Percentiles rank a stretch among this genome's conserved stretches.
Evolutionary conservation across 2,888 invertebrate genomes (phyloP).

Genomic region (Ectropis crepuscularia): DNA sequence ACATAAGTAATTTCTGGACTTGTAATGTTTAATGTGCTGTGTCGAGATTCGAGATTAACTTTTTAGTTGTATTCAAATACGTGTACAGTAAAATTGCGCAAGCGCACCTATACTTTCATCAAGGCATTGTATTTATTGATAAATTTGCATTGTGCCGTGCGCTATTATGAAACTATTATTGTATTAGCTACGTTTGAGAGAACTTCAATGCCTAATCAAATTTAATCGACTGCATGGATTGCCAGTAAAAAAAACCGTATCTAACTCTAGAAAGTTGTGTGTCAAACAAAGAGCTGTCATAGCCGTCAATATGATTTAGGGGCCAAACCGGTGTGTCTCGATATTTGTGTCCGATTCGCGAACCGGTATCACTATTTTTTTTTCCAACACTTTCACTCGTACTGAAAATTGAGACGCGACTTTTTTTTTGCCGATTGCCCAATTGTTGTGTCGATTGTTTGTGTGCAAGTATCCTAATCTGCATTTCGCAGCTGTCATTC

Average conservation of each 20-base stretch:
- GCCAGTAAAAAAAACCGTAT: slow-evolving; percentile 9
- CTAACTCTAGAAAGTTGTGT: slow-evolving; percentile 41
- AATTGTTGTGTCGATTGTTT: slow-evolving; percentile 20
- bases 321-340: slow-evolving; percentile 21
- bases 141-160: too few relatives aligned
- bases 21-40: background rate
- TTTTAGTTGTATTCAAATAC: background rate
- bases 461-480: slow-evolving; percentile 12
- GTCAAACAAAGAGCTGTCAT: slow-evolving; percentile 43
- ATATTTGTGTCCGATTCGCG: slow-evolving; percentile 24
- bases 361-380: slow-evolving; percentile 32
- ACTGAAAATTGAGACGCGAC: slow-evolving; percentile 21
- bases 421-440: slow-evolving; percentile 19
- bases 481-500: slow-evolving; percentile 35
- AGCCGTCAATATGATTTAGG: slow-evolving; percentile 35
- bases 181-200: slow-evolving; percentile 1
- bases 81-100: background rate
- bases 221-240: slow-evolving; percentile 8
- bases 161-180: background rate
- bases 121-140: background rate
- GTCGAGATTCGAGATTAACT: background rate
- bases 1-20: too few relatives aligned
- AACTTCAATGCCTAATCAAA: slow-evolving; percentile 1
- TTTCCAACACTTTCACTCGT: slow-evolving; percentile 36
- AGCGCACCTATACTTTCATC: background rate